phyloP scores from a whole-genome alignment of 2,113 vertebrate species.

The Mus pahari region DNA sequence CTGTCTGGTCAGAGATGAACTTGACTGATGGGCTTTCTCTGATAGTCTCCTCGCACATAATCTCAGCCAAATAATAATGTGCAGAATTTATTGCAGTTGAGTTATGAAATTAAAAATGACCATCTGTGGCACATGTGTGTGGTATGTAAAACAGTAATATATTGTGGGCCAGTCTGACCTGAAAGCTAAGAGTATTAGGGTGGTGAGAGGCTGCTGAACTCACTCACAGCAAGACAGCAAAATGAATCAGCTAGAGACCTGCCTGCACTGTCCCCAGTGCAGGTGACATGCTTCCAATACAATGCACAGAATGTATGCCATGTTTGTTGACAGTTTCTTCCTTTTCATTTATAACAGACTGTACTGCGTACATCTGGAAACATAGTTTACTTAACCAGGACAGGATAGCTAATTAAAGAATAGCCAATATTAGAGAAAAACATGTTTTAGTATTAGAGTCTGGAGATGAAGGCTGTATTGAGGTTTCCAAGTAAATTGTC shows the following conservation, averaged over 20 bases:
- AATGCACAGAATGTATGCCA: background rate
- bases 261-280: background rate
- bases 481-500: constrained; percentile 1
- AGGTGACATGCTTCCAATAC: constrained; percentile 50
- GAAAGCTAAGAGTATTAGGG: constrained; percentile 39
- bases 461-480: constrained; percentile 56
- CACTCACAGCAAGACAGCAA: constrained; percentile 30
- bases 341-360: constrained; percentile 46
- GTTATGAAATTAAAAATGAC: constrained; percentile 84
- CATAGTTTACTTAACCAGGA: constrained; percentile 75
- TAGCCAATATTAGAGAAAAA: constrained; percentile 78
- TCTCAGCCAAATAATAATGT: constrained; percentile 83
- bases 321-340: constrained; percentile 70
- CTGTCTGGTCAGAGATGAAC: constrained; percentile 79
- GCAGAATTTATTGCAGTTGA: constrained; percentile 86
- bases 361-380: constrained; percentile 78
- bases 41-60: constrained; percentile 81
- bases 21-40: constrained; percentile 86
- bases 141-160: constrained; percentile 76
- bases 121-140: constrained; percentile 78
- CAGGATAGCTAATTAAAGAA: constrained; percentile 72
- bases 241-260: constrained; percentile 35
- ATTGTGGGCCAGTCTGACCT: constrained; percentile 47
- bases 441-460: constrained; percentile 57
- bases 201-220: constrained; percentile 59